Conservation (phyloP, 2,888 invertebrate genomes). For the Latheticus oryzae region DNA sequence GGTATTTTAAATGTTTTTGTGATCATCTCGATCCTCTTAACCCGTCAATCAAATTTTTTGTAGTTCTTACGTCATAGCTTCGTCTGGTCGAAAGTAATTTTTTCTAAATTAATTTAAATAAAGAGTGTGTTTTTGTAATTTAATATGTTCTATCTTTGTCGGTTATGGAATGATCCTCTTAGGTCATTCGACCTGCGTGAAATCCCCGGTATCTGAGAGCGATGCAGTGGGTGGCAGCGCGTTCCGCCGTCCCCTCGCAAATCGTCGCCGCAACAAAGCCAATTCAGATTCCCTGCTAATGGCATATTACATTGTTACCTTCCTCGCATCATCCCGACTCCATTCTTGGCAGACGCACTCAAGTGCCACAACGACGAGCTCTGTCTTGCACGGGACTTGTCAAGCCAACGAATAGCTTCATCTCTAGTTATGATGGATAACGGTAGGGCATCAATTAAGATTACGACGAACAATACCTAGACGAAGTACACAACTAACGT, state of each 20-base stretch:
- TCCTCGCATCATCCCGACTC: constrained; percentile 54
- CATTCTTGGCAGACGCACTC: constrained; percentile 58
- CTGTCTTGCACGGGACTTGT: constrained; percentile 52
- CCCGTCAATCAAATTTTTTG: too few species aligned
- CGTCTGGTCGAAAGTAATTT: too few species aligned
- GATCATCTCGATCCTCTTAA: too few species aligned
- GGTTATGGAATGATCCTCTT: too few species aligned
- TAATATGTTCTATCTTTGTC: too few species aligned
- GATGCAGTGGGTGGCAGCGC: too few species aligned
- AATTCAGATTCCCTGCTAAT: constrained; percentile 67
- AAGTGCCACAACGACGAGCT: constrained; percentile 52
- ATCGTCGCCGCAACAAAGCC: constrained; percentile 65
- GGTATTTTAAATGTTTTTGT: too few species aligned
- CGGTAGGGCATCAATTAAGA: constrained; percentile 66
- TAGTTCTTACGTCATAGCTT: too few species aligned
- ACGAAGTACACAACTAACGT: constrained; percentile 38
- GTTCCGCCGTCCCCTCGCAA: constrained; percentile 51
- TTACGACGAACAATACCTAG: constrained; percentile 65
- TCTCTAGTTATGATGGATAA: constrained; percentile 65
- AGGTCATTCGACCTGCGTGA: too few species aligned
- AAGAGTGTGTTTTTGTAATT: too few species aligned
- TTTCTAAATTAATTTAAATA: too few species aligned
- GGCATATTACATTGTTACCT: constrained; percentile 68
- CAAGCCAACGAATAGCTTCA: constrained; percentile 59
- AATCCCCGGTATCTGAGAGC: too few species aligned